Base-by-base conservation (phyloP, 2,113 vertebrate species). In the Phylloscopus trochiloides region DNA sequence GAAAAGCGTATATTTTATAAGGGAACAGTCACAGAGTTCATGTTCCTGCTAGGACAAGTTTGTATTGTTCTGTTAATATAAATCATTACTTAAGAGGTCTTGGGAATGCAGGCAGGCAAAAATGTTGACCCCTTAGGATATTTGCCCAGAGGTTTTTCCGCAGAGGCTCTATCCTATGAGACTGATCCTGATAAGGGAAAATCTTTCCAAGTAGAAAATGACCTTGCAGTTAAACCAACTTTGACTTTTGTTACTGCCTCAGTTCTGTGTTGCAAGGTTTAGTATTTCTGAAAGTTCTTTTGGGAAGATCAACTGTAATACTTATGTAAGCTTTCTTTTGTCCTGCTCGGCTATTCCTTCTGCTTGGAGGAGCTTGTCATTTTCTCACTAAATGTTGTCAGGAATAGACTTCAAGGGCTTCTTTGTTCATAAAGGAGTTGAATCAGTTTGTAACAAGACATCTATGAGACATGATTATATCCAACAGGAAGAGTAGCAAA, bases 1-100 rank as follows among this genome's bases (percentile, higher is more conserved):
- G 70, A 88, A 88, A 90, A 21, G 19, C 88, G 8, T 55, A 18
- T 62, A 16, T 78, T 93, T 67, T 59, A 34, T 50, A 62, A 90
- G 38, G 42, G 63, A 95, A 73, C 34, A 36, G 71, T 92, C 82
- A 79, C 65, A 36, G 32, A 80, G 71, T 70, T 94, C 71, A 51
- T 10, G 16, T 54, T 94, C 92, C 54, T 95, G 95, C 88, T 65
- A 66, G 45, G 78, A 83, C 96, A 97, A 90, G 92, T 88, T 94
- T 83, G 45, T 86, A 61, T 86, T 97, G 88, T 96, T 96, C 81
- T 88, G 57, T 47, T 87, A 54, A 52, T 66, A 3, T 17, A 72
- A 93, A 45, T 75, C 1, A 48, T 57, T 79, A 50, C 38, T 79
- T 62, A 67, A 75, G 26, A 72, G 58, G 9, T 34, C 47, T 66